Evolutionary conservation across 1,140 invertebrate species (phyloP).

Genomic region (Chelonus insularis): DNA sequence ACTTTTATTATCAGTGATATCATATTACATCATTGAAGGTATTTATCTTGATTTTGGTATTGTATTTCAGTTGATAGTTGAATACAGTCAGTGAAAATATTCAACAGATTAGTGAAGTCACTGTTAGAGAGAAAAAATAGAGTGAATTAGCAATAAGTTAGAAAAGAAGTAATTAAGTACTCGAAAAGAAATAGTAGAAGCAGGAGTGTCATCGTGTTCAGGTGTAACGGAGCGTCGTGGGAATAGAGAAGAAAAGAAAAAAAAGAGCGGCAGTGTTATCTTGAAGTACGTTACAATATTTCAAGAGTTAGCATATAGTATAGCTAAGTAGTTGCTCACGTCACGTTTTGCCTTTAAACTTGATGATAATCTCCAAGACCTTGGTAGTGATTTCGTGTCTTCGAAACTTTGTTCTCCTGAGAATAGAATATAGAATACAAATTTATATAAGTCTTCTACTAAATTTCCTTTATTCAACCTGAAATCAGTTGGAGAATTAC

Average conservation of each 20-base stretch:
- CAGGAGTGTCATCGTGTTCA: conserved; percentile 7
- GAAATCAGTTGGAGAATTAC: too few species aligned
- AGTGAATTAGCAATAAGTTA: neutral
- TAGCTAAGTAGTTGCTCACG: conserved; percentile 10
- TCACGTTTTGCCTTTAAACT: conserved; percentile 25
- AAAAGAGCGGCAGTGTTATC: conserved; percentile 13
- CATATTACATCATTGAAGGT: too few species aligned
- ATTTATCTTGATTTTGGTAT: too few species aligned
- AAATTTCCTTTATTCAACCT: too few species aligned
- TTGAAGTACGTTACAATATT: conserved; percentile 18
- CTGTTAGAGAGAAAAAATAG: neutral
- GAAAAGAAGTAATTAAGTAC: conserved; percentile 1
- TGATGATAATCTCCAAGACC: conserved; percentile 25
- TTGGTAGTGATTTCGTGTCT: conserved; percentile 24
- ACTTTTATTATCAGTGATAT: too few species aligned
- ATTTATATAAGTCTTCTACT: too few species aligned
- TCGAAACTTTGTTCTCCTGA: neutral
- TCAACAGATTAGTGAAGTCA: neutral
- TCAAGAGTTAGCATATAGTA: neutral
- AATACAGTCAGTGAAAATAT: neutral
- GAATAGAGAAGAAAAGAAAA: neutral
- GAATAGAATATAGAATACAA: too few species aligned
- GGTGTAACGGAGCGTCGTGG: neutral
- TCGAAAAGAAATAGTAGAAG: neutral
- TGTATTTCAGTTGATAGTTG: too few species aligned